These are phyloP conservation scores for Micromussa lordhowensis DNA, from an alignment of 92 coral and sea anemone genomes.

Conservation along the genomic window DNA sequence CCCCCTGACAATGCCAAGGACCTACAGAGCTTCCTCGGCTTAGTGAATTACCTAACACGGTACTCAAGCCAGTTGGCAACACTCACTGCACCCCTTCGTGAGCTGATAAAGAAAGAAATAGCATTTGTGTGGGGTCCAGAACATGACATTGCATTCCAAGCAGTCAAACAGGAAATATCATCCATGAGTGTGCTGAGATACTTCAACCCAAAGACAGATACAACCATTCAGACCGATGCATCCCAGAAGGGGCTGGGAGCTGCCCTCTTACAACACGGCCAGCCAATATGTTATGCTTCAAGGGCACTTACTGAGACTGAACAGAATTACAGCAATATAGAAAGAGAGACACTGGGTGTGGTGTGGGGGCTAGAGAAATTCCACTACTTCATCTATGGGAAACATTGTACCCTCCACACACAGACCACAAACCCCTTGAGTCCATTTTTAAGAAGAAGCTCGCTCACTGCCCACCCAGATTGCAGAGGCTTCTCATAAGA, in stretches of 20 bases:
- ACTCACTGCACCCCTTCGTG: slow-evolving; percentile 40
- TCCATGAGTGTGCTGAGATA: slow-evolving; percentile 18
- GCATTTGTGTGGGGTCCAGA: slow-evolving; percentile 56
- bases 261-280: slow-evolving; percentile 28
- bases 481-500: slow-evolving; percentile 65
- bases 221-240: not conserved
- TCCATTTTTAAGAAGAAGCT: slow-evolving; percentile 60
- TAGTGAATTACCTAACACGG: not conserved
- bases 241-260: too few species aligned
- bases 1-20: slow-evolving; percentile 21
- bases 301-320: slow-evolving; percentile 42
- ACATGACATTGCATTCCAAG: slow-evolving; percentile 50
- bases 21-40: slow-evolving; percentile 51
- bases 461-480: slow-evolving; percentile 62
- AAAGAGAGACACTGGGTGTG: slow-evolving; percentile 26
- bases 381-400: slow-evolving; percentile 32
- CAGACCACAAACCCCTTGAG: slow-evolving; percentile 67
- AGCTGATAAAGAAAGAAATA: slow-evolving; percentile 54
- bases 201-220: not conserved
- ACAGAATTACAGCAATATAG: slow-evolving; percentile 32
- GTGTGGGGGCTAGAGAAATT: slow-evolving; percentile 45
- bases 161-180: slow-evolving; percentile 50
- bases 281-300: slow-evolving; percentile 47
- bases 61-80: slow-evolving; percentile 17
- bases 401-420: slow-evolving; percentile 40